These are phyloP conservation scores for Oreochromis aureus DNA, from an alignment of 2,113 vertebrate species.

Conservation along the genomic window DNA sequence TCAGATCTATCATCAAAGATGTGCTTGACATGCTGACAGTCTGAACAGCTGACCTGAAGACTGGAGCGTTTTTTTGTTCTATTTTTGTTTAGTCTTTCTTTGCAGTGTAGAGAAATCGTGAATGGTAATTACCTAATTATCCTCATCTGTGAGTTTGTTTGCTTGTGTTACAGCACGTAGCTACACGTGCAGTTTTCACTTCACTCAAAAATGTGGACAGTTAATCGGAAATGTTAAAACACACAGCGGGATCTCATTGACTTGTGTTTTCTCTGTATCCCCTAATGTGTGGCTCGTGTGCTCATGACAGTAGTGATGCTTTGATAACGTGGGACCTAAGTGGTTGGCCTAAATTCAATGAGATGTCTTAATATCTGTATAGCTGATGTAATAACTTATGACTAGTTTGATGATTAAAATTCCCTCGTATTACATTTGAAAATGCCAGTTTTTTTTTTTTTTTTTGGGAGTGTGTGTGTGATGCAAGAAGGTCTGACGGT, in stretches of 20 bases:
- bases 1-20: background rate
- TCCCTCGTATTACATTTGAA: constrained; percentile 47
- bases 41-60: background rate
- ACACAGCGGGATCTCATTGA: background rate
- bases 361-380: constrained; percentile 51
- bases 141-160: background rate
- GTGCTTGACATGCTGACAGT: background rate
- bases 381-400: constrained; percentile 40
- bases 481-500: background rate
- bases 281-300: background rate
- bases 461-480: background rate
- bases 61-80: background rate
- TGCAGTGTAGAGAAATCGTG: background rate
- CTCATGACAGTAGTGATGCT: background rate
- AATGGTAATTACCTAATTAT: background rate
- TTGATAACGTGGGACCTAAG: background rate
- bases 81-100: background rate
- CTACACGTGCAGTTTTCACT: constrained; percentile 20
- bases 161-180: constrained; percentile 3
- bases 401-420: constrained; percentile 57
- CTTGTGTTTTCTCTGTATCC: background rate
- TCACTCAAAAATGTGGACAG: background rate
- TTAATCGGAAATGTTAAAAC: background rate
- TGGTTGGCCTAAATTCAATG: constrained; percentile 22
- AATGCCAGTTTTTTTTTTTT: background rate